phyloP scores from a whole-genome alignment of 2,888 invertebrate species.

The Drosophila borealis region DNA sequence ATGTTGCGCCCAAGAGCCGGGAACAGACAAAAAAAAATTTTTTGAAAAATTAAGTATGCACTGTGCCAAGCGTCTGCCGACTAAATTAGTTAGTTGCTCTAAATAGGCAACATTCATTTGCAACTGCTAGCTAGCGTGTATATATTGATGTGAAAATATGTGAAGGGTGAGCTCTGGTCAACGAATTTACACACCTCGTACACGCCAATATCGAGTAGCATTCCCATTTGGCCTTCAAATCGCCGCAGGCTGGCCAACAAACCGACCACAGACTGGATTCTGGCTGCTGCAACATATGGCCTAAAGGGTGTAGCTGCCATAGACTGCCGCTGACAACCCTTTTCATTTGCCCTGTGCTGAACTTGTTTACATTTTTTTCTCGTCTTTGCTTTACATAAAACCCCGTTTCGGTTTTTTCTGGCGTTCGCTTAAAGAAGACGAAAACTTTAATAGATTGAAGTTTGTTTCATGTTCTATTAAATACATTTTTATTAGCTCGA shows the following conservation, averaged over 20 bases:
- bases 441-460: slow-evolving; percentile 1
- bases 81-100: slow-evolving; percentile 23
- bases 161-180: neutral
- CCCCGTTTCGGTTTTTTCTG: slow-evolving; percentile 38
- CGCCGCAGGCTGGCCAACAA: slow-evolving; percentile 49
- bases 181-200: slow-evolving; percentile 60
- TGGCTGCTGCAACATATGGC: slow-evolving; percentile 49
- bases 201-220: slow-evolving; percentile 55
- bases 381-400: slow-evolving; percentile 45
- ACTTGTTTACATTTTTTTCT: slow-evolving; percentile 30
- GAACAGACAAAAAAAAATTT: slow-evolving; percentile 26
- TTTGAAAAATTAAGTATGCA: slow-evolving; percentile 38
- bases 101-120: slow-evolving; percentile 38
- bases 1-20: slow-evolving; percentile 29
- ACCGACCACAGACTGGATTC: slow-evolving; percentile 49
- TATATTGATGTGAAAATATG: slow-evolving; percentile 24
- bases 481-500: too few relatives aligned
- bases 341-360: slow-evolving; percentile 1
- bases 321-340: slow-evolving; percentile 3
- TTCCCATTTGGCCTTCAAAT: slow-evolving; percentile 15
- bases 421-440: neutral
- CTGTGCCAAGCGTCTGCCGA: slow-evolving; percentile 8
- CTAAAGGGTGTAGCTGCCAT: slow-evolving; percentile 22
- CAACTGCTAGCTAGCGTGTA: slow-evolving; percentile 25
- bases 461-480: too few relatives aligned